These are phyloP conservation scores for Drosophila yooni DNA, from an alignment of 2,888 invertebrate species.

Conservation along the genomic window DNA sequence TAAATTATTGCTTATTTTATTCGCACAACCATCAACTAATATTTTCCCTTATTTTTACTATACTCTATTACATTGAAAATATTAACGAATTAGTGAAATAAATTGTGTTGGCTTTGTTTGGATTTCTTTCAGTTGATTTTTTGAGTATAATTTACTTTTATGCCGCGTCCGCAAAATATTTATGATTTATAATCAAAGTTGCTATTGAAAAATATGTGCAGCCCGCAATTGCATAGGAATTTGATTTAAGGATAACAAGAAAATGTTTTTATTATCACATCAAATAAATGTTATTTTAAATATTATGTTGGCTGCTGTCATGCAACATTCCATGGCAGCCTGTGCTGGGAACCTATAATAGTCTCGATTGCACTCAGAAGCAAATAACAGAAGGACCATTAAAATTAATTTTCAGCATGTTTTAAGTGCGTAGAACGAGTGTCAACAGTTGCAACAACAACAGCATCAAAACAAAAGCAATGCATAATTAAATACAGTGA, in stretches of 20 bases:
- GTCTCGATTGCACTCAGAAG: slow-evolving; percentile 34
- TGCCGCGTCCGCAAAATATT: slow-evolving; percentile 29
- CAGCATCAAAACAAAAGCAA: slow-evolving; percentile 47
- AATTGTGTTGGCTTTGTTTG: background rate
- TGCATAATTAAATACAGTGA: slow-evolving; percentile 76
- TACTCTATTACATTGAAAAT: slow-evolving; percentile 39
- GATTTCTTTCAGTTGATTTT: slow-evolving; percentile 18
- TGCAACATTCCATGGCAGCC: slow-evolving; percentile 12
- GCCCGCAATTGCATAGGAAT: slow-evolving; percentile 8
- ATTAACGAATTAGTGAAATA: slow-evolving; percentile 2
- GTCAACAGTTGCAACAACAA: slow-evolving; percentile 24
- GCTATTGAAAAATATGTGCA: slow-evolving; percentile 15
- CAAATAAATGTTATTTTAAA: slow-evolving; percentile 70
- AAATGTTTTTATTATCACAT: slow-evolving; percentile 37
- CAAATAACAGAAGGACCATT: slow-evolving; percentile 59
- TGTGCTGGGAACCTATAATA: slow-evolving; percentile 32
- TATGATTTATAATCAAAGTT: slow-evolving; percentile 55
- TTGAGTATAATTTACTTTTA: slow-evolving; percentile 49
- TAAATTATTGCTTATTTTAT: background rate
- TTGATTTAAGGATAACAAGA: slow-evolving; percentile 16
- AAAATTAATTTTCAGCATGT: slow-evolving; percentile 68
- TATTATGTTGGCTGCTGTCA: slow-evolving; percentile 39
- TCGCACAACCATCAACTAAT: background rate
- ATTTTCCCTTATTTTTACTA: background rate
- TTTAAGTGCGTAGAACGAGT: slow-evolving; percentile 42